phyloP scores from a whole-genome alignment of 1,140 invertebrate species.

The Drosophila suzukii region DNA sequence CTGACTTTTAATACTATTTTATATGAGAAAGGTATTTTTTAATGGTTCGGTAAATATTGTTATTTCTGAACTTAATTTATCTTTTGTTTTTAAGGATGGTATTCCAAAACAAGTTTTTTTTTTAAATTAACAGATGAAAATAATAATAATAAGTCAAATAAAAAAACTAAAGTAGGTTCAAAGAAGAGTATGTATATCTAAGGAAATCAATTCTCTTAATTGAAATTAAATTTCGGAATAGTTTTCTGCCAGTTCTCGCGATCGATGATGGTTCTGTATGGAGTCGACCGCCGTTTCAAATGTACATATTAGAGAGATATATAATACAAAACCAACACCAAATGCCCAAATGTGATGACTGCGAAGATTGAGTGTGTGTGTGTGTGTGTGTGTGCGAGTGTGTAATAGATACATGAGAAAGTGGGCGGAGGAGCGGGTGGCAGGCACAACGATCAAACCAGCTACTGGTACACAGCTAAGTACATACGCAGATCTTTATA shows the following conservation, averaged over 20 bases:
- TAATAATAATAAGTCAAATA: too few relatives aligned
- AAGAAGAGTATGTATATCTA: too few relatives aligned
- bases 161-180: background rate
- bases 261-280: slow-evolving; percentile 26
- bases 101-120: too few relatives aligned
- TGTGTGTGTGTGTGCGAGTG: slow-evolving; percentile 1
- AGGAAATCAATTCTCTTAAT: too few relatives aligned
- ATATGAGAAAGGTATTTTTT: background rate
- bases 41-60: background rate
- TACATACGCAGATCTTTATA: slow-evolving; percentile 49
- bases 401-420: slow-evolving; percentile 45
- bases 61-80: too few relatives aligned
- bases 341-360: slow-evolving; percentile 32
- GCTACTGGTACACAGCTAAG: slow-evolving; percentile 63
- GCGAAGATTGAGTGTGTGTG: slow-evolving; percentile 26
- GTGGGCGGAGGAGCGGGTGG: slow-evolving; percentile 48
- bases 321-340: slow-evolving; percentile 51
- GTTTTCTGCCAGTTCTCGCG: background rate
- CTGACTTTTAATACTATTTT: background rate
- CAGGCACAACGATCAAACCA: slow-evolving; percentile 72
- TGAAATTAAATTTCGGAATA: background rate
- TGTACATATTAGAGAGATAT: slow-evolving; percentile 13
- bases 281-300: slow-evolving; percentile 16
- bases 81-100: too few relatives aligned
- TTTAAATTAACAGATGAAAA: background rate